phyloP scores from a whole-genome alignment of 2,797 vertebrate genomes.

The Propithecus perrieri region DNA sequence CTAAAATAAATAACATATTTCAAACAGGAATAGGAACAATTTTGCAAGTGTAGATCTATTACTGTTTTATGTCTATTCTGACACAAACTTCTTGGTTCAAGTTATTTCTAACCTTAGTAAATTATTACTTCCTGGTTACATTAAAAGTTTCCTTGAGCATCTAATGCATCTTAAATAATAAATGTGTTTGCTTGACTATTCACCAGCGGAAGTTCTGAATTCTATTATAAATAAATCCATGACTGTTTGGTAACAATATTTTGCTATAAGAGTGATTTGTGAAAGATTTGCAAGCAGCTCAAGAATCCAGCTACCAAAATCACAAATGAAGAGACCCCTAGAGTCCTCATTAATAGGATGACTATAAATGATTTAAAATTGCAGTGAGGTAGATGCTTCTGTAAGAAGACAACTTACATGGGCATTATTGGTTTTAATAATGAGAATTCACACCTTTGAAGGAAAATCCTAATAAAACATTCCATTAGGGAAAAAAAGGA shows the following conservation, averaged over 20 bases:
- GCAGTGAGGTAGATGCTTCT: background rate
- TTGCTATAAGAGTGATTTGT: slow-evolving; percentile 55
- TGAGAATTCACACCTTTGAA: slow-evolving; percentile 31
- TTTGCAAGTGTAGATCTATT: slow-evolving; percentile 34
- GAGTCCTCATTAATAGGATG: slow-evolving; percentile 62
- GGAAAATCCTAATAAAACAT: slow-evolving; percentile 72
- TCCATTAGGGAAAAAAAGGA: slow-evolving; percentile 36
- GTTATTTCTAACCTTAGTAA: slow-evolving; percentile 63
- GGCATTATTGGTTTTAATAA: slow-evolving; percentile 65
- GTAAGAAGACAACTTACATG: slow-evolving; percentile 10
- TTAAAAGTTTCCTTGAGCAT: slow-evolving; percentile 59
- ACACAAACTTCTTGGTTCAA: slow-evolving; percentile 59
- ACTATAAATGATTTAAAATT: slow-evolving; percentile 67
- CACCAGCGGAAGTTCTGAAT: slow-evolving; percentile 31
- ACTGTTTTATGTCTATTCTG: slow-evolving; percentile 49
- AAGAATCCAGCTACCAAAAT: slow-evolving; percentile 56
- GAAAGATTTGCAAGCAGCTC: slow-evolving; percentile 52
- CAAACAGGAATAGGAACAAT: slow-evolving; percentile 31
- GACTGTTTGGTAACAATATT: slow-evolving; percentile 50
- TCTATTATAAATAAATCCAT: slow-evolving; percentile 53
- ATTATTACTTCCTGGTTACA: slow-evolving; percentile 62
- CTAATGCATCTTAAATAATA: slow-evolving; percentile 67
- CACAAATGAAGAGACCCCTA: slow-evolving; percentile 49
- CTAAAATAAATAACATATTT: slow-evolving; percentile 57
- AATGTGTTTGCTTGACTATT: slow-evolving; percentile 46